Evolutionary conservation across 2,113 vertebrate genomes (phyloP).

Genomic region (Cavia porcellus): DNA sequence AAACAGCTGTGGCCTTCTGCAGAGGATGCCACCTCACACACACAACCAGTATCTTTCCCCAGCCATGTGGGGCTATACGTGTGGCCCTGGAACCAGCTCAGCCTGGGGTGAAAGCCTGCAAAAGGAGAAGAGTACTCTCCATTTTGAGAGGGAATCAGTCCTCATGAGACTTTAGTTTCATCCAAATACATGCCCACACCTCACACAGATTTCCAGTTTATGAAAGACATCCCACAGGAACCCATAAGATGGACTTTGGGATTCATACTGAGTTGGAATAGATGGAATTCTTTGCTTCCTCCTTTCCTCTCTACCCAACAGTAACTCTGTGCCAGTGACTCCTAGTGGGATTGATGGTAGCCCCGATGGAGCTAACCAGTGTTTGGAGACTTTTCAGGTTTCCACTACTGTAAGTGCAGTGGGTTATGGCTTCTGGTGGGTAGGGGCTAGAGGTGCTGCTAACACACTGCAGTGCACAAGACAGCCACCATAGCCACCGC

Average conservation of each 20-base stretch:
- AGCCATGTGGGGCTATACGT: not conserved
- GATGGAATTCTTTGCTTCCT: too few relatives aligned
- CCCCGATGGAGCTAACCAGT: accelerated
- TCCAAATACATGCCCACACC: not conserved
- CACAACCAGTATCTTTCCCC: not conserved
- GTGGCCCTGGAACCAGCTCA: not conserved
- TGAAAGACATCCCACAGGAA: not conserved
- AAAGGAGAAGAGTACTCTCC: not conserved
- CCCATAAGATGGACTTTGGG: too few relatives aligned
- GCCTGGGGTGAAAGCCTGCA: not conserved
- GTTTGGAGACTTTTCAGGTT: not conserved
- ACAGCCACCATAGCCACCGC: accelerated
- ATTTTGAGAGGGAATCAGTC: not conserved
- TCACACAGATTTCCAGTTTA: not conserved
- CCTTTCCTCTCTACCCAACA: too few relatives aligned
- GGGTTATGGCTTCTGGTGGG: accelerated
- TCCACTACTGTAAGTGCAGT: accelerated
- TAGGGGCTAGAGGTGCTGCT: not conserved
- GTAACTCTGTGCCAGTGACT: too few relatives aligned
- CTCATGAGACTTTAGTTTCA: not conserved
- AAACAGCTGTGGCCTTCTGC: not conserved
- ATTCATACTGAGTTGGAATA: not conserved
- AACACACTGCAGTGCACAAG: accelerated
- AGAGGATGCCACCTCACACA: not conserved
- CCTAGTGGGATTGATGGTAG: accelerated